Percentiles rank a stretch among this genome's conserved stretches.
Evolutionary conservation across 2,113 vertebrate species (phyloP).

Genomic region (Dasyornis broadbenti): DNA sequence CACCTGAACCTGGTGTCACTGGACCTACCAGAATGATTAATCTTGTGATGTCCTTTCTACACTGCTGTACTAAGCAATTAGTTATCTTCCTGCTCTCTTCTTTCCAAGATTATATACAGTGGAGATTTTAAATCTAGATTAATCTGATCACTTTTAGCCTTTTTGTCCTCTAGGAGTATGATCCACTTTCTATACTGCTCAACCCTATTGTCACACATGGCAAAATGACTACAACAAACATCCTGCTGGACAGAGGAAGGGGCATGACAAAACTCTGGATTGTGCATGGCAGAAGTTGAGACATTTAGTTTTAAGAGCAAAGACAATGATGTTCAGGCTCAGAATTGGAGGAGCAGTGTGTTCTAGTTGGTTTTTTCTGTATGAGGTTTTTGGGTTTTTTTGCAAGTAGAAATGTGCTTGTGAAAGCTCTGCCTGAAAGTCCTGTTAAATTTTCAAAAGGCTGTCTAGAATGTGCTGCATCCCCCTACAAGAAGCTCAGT

Average conservation of each 20-base stretch:
- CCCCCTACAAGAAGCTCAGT: background rate
- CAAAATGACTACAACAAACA: background rate
- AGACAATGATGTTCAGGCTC: background rate
- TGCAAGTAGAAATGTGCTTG: background rate
- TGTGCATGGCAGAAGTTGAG: background rate
- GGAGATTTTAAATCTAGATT: background rate
- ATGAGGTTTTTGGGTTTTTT: background rate
- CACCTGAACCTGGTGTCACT: background rate
- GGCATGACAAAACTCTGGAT: background rate
- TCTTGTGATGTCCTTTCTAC: background rate
- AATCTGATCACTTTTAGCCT: background rate
- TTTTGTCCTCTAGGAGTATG: background rate
- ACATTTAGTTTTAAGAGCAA: background rate
- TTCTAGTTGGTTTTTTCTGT: background rate
- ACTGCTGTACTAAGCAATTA: background rate
- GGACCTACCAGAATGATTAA: background rate
- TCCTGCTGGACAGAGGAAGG: background rate
- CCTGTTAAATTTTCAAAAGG: background rate
- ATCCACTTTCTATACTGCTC: background rate
- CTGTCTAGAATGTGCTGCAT: background rate
- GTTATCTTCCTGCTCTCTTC: background rate
- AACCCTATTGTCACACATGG: background rate
- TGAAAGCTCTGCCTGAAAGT: background rate
- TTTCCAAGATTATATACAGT: background rate
- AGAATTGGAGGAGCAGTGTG: background rate